Percentiles rank a stretch among this genome's conserved stretches.
Evolutionary conservation across 2,888 invertebrate genomes (phyloP).

Genomic region (Lutraria lutraria): DNA sequence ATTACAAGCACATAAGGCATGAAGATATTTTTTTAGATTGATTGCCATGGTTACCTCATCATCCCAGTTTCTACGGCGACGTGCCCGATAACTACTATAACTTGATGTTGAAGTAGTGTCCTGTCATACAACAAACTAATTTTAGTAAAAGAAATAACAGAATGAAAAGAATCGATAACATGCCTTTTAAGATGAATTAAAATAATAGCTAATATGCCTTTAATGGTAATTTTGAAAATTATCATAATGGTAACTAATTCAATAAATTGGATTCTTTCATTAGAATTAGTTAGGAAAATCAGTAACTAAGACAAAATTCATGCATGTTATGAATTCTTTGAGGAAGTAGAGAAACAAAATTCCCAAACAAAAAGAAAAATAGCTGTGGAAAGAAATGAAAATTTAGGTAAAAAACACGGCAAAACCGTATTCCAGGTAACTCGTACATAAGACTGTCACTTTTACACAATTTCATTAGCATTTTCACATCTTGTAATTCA

Average conservation of each 20-base stretch:
- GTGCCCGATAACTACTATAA: conserved; percentile 71
- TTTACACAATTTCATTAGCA: too few relatives aligned
- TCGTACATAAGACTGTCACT: too few relatives aligned
- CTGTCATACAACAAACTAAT: conserved; percentile 57
- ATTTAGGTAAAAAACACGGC: background rate
- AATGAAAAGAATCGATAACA: background rate
- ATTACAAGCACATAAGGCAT: conserved; percentile 14
- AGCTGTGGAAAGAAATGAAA: background rate
- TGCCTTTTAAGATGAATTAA: background rate
- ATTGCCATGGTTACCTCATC: conserved; percentile 68
- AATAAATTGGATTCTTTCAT: background rate
- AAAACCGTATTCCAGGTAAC: too few relatives aligned
- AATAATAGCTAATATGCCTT: background rate
- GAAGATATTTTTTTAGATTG: conserved; percentile 1
- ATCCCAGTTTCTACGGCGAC: conserved; percentile 76
- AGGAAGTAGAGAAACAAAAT: background rate
- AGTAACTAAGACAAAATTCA: background rate
- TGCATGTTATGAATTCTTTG: background rate
- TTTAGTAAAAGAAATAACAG: background rate
- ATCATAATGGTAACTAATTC: background rate
- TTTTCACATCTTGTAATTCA: too few relatives aligned
- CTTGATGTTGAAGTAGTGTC: conserved; percentile 63
- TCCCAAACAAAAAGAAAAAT: background rate
- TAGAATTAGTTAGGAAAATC: background rate
- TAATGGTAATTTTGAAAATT: background rate